Base-by-base conservation (phyloP, 2,797 vertebrate genomes). In the Sphaeramia orbicularis region DNA sequence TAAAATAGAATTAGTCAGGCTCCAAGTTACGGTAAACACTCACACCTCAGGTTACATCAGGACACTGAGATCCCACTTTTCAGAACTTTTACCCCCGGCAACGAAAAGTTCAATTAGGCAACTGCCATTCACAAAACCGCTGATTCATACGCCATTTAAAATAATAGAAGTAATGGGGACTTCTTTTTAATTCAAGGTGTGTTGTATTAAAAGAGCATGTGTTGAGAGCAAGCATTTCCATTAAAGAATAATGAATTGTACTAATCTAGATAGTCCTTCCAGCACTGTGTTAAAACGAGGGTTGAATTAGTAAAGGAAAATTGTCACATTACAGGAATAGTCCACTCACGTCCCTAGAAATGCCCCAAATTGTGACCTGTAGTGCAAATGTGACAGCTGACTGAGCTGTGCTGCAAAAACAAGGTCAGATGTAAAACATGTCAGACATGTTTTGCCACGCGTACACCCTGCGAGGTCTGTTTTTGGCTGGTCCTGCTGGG, bases 1-100 rank as follows among this genome's bases (percentile, higher is more conserved):
- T 80, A 84, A 83, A 74, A 65, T 76, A 62, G 76, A 87, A 81
- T 83, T 71, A 85, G 78, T 86, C 78, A 66, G 59, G 67, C 67
- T 84, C 58, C 56, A 83, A 83, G 63, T 71, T 47, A 55, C 10
- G 42, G 78, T 81, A 87, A 88, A 90, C 81, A 74, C 72, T 53
- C 45, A 71, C 62, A 66, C 45, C 76, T 67, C 56, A 42, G 65
- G 65, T 59, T 38, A 66, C 71, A 65, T 76, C 32, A 27, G 73
- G 60, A 70, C 65, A 57, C 30, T 13, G 32, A 76, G 67, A 75
- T 72, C 67, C 59, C 54, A 69, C 30, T 59, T 70, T 76, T 70
- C 41, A 60, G 53, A 47, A 72, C 47, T 71, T 51, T 12, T n/a
- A 57, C 50, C 65, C 48, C 36, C 15, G 10, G 69, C 63, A 11